Conservation (phyloP, 92 coral and sea anemone genomes). For the Bergia sp. region DNA sequence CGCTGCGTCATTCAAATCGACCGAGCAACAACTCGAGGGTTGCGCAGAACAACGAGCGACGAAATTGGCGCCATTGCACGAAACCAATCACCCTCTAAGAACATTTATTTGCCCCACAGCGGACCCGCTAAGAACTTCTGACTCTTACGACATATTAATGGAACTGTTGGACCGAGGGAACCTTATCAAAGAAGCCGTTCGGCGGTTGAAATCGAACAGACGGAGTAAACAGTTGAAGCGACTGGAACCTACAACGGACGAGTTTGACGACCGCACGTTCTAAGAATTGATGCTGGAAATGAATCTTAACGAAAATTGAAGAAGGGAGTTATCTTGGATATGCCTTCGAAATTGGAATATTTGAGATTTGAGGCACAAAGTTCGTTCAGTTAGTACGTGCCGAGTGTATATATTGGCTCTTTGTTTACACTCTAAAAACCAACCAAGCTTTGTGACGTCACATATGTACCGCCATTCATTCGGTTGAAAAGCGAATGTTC, state of each 20-base stretch:
- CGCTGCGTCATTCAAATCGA: slow-evolving; percentile 11
- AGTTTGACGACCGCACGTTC: slow-evolving; percentile 42
- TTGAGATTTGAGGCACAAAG: slow-evolving; percentile 25
- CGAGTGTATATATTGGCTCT: slow-evolving; percentile 14
- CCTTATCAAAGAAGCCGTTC: slow-evolving; percentile 87
- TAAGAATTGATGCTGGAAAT: neutral
- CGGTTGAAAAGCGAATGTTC: neutral
- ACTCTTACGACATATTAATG: slow-evolving; percentile 72
- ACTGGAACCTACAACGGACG: slow-evolving; percentile 51
- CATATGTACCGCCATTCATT: slow-evolving; percentile 4
- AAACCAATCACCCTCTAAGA: slow-evolving; percentile 52
- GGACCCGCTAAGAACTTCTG: slow-evolving; percentile 83
- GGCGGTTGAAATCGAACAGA: slow-evolving; percentile 63
- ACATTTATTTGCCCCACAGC: slow-evolving; percentile 83
- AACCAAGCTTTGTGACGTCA: slow-evolving; percentile 40
- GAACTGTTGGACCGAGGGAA: slow-evolving; percentile 80
- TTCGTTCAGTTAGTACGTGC: slow-evolving; percentile 1
- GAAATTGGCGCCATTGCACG: slow-evolving; percentile 26
- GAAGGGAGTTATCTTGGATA: neutral
- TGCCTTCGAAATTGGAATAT: neutral
- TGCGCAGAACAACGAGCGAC: slow-evolving; percentile 31
- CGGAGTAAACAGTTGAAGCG: slow-evolving; percentile 86
- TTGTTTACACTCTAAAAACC: slow-evolving; percentile 36
- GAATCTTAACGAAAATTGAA: slow-evolving; percentile 6
- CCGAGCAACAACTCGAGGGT: slow-evolving; percentile 54